These are phyloP conservation scores for Platyscapa corneri DNA, from an alignment of 1,140 invertebrate genomes.

Conservation along the genomic window DNA sequence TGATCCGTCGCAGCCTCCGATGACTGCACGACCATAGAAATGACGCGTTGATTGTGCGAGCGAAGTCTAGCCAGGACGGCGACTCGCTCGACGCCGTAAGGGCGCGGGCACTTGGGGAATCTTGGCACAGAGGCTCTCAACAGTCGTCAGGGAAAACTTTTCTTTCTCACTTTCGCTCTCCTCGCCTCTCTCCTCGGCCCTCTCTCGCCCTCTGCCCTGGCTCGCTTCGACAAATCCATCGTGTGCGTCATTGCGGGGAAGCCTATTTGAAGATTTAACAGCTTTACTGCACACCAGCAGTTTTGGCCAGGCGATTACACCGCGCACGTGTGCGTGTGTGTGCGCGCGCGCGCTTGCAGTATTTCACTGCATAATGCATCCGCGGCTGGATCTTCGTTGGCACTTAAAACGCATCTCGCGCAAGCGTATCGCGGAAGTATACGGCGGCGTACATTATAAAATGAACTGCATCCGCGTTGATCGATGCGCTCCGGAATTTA, in stretches of 20 bases:
- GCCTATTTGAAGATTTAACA: slow-evolving; percentile 50
- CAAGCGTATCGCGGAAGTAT: not conserved
- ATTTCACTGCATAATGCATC: not conserved
- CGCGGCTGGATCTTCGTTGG: not conserved
- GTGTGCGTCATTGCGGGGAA: slow-evolving; percentile 42
- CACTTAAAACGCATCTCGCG: slow-evolving; percentile 16
- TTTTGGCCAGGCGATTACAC: not conserved
- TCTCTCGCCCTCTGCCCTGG: slow-evolving; percentile 19
- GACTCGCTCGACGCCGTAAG: slow-evolving; percentile 54
- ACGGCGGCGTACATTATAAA: not conserved
- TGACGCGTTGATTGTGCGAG: slow-evolving; percentile 31
- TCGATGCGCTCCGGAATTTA: not conserved
- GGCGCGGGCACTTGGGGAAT: slow-evolving; percentile 42
- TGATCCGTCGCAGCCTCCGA: not conserved
- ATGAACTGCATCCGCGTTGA: not conserved
- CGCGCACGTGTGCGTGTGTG: not conserved
- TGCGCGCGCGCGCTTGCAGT: not conserved
- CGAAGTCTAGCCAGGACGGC: slow-evolving; percentile 58
- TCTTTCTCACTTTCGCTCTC: not conserved
- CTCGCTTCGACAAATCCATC: slow-evolving; percentile 48
- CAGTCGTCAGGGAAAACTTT: not conserved
- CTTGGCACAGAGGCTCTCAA: slow-evolving; percentile 42
- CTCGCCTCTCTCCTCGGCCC: slow-evolving; percentile 42
- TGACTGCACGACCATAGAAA: not conserved
- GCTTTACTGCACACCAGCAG: slow-evolving; percentile 10